Conservation (phyloP, 2,797 vertebrate genomes). For the Bovichtus diacanthus region DNA sequence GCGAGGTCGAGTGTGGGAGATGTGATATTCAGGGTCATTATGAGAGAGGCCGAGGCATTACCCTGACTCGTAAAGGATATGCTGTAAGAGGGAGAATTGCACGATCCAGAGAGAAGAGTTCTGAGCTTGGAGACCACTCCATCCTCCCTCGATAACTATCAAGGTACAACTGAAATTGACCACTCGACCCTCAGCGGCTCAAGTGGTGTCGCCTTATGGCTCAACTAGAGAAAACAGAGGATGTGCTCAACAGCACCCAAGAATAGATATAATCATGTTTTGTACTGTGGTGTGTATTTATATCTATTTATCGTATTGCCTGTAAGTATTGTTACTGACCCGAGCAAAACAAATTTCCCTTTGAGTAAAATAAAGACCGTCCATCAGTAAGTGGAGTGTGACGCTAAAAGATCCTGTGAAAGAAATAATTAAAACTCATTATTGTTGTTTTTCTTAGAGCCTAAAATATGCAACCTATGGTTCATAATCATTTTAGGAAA, state of each 20-base stretch:
- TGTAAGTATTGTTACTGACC: too few relatives aligned
- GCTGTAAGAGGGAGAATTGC: conserved; percentile 44
- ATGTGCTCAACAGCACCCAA: conserved; percentile 13
- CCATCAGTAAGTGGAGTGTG: neutral
- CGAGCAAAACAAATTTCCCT: too few relatives aligned
- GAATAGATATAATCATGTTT: neutral
- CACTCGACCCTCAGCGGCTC: conserved; percentile 44
- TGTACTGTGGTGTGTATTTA: too few relatives aligned
- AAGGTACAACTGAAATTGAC: conserved; percentile 46
- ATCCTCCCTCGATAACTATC: conserved; percentile 59
- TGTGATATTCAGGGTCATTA: conserved; percentile 41
- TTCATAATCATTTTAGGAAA: conserved; percentile 39
- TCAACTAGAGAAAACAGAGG: conserved; percentile 17
- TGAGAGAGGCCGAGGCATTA: conserved; percentile 33
- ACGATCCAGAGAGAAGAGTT: conserved; percentile 44
- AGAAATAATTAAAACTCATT: neutral
- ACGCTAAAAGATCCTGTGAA: neutral
- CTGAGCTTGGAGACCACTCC: conserved; percentile 61
- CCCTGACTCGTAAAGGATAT: conserved; percentile 50
- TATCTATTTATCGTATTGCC: too few relatives aligned
- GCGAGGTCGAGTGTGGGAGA: conserved; percentile 32
- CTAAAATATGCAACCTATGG: conserved; percentile 19
- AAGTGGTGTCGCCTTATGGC: conserved; percentile 34
- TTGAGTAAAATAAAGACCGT: too few relatives aligned
- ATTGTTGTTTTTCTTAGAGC: conserved; percentile 14